Evolutionary conservation across 2,888 invertebrate species (phyloP), one percentile per base, ranked within the genome.

Genomic region (Drosophila anomalipes): DNA sequence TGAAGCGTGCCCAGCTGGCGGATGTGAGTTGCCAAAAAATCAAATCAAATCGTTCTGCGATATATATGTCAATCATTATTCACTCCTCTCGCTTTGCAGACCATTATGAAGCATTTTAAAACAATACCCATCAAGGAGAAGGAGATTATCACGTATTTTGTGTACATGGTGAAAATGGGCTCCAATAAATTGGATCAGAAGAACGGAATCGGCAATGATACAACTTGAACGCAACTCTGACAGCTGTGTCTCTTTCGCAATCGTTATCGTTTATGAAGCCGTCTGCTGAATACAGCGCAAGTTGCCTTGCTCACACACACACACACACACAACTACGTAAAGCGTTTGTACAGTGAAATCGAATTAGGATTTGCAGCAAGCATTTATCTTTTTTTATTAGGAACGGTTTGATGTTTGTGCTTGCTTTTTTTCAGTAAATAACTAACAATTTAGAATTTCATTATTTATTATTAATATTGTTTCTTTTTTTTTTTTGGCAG

Each of bases 131-230:
- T 99, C 19, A 96, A 97, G 90, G 99, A 99, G 93, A 99, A 98
- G 93, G 99, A 99, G 93, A 97, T 97, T 57, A 95, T 99, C 75
- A 97, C 98, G 58, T 98, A 97, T 92, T 99, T 99, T 93, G 98
- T 99, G 90, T 99, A 98, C 93, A 98, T 97, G 94, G 98, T 99
- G 5, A 99, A 98, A 94, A 97, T 97, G 61, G 98, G 98, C 71
- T 92, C 93, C 26, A 93, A 93, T 76, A 93, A 93, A 85, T 81
- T 93, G 66, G 93, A 93, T 73, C 92, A 93, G 65, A 93, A 93
- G 74, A 93, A 93, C 68, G 93, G 93, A 28, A 91, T 93, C 58
- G 93, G 92, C 61, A 93, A 92, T 74, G 93, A 93, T 74, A 87
- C 91, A 65, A 91, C 89, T 78, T 92, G 82, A 91, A 76, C 59